Evolutionary conservation across 2,113 vertebrate species (phyloP), one percentile per base, ranked within the genome.

Genomic region (Pseudorasbora parva): DNA sequence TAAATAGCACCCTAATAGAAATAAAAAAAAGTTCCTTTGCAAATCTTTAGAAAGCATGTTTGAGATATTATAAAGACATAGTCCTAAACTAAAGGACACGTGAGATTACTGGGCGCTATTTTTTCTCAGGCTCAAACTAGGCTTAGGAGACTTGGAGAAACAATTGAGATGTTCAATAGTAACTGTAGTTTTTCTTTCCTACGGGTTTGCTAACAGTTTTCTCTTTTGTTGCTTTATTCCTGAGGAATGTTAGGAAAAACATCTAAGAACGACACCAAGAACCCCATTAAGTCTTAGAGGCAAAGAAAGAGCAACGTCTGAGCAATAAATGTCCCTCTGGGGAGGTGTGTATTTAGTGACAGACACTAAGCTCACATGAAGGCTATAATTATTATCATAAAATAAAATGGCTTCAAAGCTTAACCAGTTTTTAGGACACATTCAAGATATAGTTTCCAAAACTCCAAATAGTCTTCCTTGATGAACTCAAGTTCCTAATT

Each of bases 331-430:
- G 17, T 1, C 66, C 43, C 25, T 51, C 41, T 11, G 5, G 43
- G 30, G 41, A 27, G 43, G 78, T 12, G 23, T 27, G 25, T 25
- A 19, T 62, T 64, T 66, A 51, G 43, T 14, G 41, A 33, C 57
- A 64, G 41, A 27, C 1, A 7, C 43, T 79, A 19, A 49, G 43
- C 57, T 79, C 23, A 66, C 43, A 8, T 19, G 19, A 66, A 66
- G 78, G 41, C 60, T 64, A 66, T 49, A 64, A 66, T 79, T 79
- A 66, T 66, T 78, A 79, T 79, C 41, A 79, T 66, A 79, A 45
- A 78, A 78, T 78, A 74, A 79, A 79, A 79, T 64, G n/a, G 30
- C 59, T 79, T 79, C 78, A 78, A 78, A 78, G 76, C 76, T 78
- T 78, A n/a, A 60, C 57, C 56, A 19, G 51, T 41, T 76, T 76